Evolutionary conservation across 1,140 invertebrate species (phyloP).

Genomic region (Microvelia longipes): DNA sequence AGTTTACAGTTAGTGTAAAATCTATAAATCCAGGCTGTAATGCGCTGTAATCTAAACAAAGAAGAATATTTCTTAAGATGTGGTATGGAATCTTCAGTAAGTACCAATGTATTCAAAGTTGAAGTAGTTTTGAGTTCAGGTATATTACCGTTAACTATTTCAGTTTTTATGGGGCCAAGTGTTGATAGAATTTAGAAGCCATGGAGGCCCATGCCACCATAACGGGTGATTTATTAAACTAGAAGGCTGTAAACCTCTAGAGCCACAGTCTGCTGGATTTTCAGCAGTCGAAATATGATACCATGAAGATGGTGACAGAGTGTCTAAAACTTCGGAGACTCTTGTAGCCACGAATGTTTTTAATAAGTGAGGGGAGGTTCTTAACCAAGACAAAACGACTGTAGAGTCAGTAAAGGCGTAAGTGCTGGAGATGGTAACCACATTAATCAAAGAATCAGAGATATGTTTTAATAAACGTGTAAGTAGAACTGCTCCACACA

Average conservation of each 20-base stretch:
- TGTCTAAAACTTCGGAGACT: conserved; percentile 20
- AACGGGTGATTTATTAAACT: neutral
- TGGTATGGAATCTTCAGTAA: neutral
- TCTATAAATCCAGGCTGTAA: neutral
- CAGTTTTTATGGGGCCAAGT: neutral
- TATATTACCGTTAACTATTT: neutral
- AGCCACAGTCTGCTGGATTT: neutral
- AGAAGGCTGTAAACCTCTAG: neutral
- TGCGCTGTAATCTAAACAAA: neutral
- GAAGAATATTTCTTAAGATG: neutral
- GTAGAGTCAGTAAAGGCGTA: conserved; percentile 8
- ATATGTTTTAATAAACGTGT: conserved; percentile 14
- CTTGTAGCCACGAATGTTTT: conserved; percentile 27
- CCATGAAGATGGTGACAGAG: neutral
- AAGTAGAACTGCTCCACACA: conserved; percentile 28
- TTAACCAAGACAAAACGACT: conserved; percentile 21
- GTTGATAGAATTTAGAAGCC: neutral
- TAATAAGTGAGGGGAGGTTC: conserved; percentile 13
- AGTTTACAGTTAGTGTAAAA: neutral
- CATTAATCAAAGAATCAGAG: neutral
- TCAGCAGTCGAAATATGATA: neutral
- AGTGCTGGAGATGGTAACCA: neutral
- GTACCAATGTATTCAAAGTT: neutral
- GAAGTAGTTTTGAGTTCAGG: neutral
- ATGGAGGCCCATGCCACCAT: neutral